A percentile compares a stretch with the other conserved stretches of the same genome.
Conservation (phyloP, 2,113 vertebrate species). For the Rhabdornis inornatus region DNA sequence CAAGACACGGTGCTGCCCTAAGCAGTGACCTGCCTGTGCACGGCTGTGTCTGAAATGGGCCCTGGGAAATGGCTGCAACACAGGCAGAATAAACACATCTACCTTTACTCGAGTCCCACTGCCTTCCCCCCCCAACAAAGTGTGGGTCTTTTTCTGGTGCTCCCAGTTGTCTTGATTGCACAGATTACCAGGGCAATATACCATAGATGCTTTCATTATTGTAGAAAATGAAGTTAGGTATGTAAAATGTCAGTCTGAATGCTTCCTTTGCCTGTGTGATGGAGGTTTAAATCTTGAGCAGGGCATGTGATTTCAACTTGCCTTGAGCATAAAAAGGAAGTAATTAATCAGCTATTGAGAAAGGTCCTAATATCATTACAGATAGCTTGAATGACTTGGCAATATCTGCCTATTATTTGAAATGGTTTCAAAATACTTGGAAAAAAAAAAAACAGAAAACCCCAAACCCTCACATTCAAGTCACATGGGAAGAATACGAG, state of each 20-base stretch:
- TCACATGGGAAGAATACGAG: slow-evolving; percentile 65
- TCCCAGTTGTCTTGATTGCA: not conserved
- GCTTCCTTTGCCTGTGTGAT: not conserved
- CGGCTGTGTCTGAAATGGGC: not conserved
- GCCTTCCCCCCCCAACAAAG: not conserved
- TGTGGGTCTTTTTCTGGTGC: not conserved
- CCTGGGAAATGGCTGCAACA: not conserved
- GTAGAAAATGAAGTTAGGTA: not conserved
- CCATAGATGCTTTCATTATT: not conserved
- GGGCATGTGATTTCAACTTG: slow-evolving; percentile 39
- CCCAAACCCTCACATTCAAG: slow-evolving; percentile 50
- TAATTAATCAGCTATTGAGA: slow-evolving; percentile 67
- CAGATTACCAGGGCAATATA: slow-evolving; percentile 23
- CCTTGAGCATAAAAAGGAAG: slow-evolving; percentile 53
- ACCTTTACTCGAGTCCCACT: not conserved
- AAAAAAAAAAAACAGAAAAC: accelerated
- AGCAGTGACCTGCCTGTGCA: not conserved
- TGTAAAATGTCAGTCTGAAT: slow-evolving; percentile 51
- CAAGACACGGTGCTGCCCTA: accelerated
- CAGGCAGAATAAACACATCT: not conserved
- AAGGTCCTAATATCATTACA: slow-evolving; percentile 57
- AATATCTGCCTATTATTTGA: slow-evolving; percentile 63
- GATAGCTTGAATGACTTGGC: slow-evolving; percentile 45
- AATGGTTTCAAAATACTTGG: slow-evolving; percentile 64
- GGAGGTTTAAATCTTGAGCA: slow-evolving; percentile 59